Conservation (phyloP, 2,797 vertebrate genomes). For the Semaprochilodus insignis region DNA sequence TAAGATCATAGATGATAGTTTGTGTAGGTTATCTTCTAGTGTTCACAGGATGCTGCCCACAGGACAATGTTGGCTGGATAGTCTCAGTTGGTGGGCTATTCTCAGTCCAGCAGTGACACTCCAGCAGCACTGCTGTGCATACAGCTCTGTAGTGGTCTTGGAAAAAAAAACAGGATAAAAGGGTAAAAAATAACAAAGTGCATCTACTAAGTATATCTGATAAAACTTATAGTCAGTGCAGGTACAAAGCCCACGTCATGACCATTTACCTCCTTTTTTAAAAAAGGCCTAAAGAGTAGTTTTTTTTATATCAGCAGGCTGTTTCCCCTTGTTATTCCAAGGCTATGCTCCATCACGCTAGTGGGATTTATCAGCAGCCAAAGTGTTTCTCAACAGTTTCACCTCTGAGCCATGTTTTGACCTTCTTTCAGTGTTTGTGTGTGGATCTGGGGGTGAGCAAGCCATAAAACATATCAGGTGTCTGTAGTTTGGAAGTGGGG, state of each 20-base stretch:
- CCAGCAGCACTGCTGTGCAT: too few relatives aligned
- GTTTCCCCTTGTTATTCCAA: neutral
- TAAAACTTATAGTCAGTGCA: too few relatives aligned
- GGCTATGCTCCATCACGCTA: neutral
- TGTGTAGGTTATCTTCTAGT: too few relatives aligned
- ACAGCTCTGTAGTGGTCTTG: too few relatives aligned
- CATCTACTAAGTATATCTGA: too few relatives aligned
- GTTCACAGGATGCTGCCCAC: too few relatives aligned
- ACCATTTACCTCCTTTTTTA: neutral
- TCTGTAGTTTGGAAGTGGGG: conserved; percentile 28
- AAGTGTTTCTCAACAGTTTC: conserved; percentile 46
- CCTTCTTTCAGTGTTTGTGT: conserved; percentile 44
- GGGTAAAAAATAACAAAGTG: too few relatives aligned
- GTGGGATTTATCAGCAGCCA: conserved; percentile 6
- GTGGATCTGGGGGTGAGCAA: neutral
- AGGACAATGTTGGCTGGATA: too few relatives aligned
- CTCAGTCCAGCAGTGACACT: too few relatives aligned
- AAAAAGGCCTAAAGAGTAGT: neutral
- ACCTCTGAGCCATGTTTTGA: conserved; percentile 43
- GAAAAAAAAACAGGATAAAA: too few relatives aligned
- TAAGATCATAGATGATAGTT: too few relatives aligned
- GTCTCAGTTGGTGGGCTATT: too few relatives aligned
- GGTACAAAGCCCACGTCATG: neutral
- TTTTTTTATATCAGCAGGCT: neutral
- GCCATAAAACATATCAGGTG: conserved; percentile 34